Conservation (phyloP, 2,113 vertebrate species). For the Origma solitaria region DNA sequence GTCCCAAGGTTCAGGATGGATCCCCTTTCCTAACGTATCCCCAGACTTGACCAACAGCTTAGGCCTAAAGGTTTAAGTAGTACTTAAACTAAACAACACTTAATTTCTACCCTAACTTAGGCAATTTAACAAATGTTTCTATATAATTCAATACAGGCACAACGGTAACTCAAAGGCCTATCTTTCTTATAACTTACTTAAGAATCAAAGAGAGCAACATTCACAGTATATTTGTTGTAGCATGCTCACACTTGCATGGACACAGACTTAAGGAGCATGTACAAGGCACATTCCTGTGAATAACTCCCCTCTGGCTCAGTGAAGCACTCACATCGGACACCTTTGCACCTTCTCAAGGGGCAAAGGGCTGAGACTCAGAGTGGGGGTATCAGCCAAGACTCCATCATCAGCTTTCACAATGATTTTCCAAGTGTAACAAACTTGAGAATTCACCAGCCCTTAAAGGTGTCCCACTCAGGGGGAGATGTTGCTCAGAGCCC, state of each 20-base stretch:
- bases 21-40: background rate
- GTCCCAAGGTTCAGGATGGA: background rate
- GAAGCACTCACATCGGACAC: background rate
- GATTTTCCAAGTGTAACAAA: background rate
- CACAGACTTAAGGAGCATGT: background rate
- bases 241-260: no score
- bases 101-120: no score
- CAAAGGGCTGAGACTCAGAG: no score
- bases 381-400: background rate
- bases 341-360: background rate
- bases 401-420: no score
- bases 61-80: background rate
- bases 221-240: background rate
- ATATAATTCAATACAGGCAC: background rate
- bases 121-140: background rate
- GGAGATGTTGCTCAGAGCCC: background rate
- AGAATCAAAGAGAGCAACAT: background rate
- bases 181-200: no score
- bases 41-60: background rate
- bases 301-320: background rate
- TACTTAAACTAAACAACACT: background rate
- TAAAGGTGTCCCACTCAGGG: background rate
- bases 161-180: background rate
- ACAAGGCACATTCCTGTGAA: background rate
- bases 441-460: background rate